Base-by-base conservation (phyloP, 2,797 vertebrate genomes). In the Hoplostethus atlanticus region DNA sequence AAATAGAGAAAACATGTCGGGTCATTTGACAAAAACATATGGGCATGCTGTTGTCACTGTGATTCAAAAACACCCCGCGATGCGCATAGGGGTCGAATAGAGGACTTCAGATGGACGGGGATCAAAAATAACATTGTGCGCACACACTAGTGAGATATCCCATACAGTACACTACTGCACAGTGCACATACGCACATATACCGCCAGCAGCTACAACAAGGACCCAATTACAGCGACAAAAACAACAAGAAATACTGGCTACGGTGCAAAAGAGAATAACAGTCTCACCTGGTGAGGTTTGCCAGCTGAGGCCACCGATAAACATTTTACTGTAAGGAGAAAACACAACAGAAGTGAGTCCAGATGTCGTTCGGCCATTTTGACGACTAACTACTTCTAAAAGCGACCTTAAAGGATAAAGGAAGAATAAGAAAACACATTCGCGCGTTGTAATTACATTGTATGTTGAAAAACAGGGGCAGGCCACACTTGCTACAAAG, bases 251-350 rank as follows among this genome's bases (percentile, higher is more conserved):
- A 87, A 86, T 76, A 64, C 77, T 47, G 86, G 80, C 81, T 15
- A 86, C 80, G 87, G 71, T 47, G 83, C 69, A 81, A 85, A 77
- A 85, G 74, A 88, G 82, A 86, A 89, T 71, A 87, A 84, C 92
- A 89, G 84, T 88, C 96, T 96, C 96, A 98, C 97, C 97, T 98
- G 97, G 97, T 95, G 97, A 98, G 91, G 97, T 98, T 91, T 98
- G 97, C 97, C 97, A 98, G 96, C 97, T 98, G 93, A 98, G 96
- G 95, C 97, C 97, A 93, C 97, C 97, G 95, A 98, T 98, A 96
- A 98, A 98, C 97, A 98, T 98, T 96, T 98, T 98, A 95, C 97
- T 98, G 94, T 94, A 95, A 94, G 95, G 89, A 95, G 94, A 96
- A 96, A 96, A 96, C 94, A 97, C 88, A 96, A 94, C 93, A 95